Evolutionary conservation across 2,888 invertebrate species (phyloP).

Genomic region (Oscheius onirici): DNA sequence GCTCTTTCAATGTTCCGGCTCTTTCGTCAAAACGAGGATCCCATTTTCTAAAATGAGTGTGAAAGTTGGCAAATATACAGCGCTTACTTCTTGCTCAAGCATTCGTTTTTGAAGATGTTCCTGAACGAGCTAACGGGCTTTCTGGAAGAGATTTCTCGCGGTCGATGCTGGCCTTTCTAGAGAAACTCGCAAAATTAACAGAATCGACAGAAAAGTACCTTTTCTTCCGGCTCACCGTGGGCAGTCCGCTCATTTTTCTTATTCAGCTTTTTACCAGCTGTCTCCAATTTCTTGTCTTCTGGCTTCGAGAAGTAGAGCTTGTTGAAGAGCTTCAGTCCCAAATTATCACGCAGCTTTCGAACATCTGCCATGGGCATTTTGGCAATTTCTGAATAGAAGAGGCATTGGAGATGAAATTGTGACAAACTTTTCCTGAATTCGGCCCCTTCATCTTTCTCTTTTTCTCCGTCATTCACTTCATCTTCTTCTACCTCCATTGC

Average conservation of each 20-base stretch:
- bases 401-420: not conserved
- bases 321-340: conserved; percentile 63
- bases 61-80: not conserved
- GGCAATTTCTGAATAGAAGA: conserved; percentile 48
- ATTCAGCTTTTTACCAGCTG: no score
- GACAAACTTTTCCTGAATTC: not conserved
- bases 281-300: not conserved
- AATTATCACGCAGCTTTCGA: conserved; percentile 55
- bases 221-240: not conserved
- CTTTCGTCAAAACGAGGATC: conserved; percentile 66
- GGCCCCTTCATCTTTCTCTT: not conserved
- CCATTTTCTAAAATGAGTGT: conserved; percentile 39
- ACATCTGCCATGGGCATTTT: conserved; percentile 60
- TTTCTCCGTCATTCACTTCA: not conserved
- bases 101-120: conserved; percentile 35
- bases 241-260: not conserved
- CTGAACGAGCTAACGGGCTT: conserved; percentile 46
- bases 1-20: conserved; percentile 62
- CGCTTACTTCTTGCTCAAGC: conserved; percentile 9
- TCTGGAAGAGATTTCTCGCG: conserved; percentile 64
- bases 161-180: conserved; percentile 55
- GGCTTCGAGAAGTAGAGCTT: conserved; percentile 53
- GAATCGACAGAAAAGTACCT: not conserved
- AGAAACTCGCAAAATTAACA: not conserved
- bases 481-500: not conserved